Percentiles rank a stretch among this genome's conserved stretches.
Conservation (phyloP, 23 tunicate genomes). For the Trididemnum clinides region DNA sequence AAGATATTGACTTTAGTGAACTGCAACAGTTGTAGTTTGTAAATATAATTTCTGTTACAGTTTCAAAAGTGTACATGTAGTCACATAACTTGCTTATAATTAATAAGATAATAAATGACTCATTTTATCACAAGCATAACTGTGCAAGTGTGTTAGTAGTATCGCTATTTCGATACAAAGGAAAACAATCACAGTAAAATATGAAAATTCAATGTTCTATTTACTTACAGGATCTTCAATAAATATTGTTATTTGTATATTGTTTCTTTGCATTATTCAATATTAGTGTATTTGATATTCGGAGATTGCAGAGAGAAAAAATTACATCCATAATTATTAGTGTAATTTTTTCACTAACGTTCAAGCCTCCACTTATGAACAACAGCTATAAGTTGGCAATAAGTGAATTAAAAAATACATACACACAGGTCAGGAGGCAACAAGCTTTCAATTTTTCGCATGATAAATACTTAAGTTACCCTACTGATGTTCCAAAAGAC, state of each 20-base stretch:
- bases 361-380: not conserved
- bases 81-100: not conserved
- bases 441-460: not conserved
- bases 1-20: not conserved
- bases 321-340: not conserved
- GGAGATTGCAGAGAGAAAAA: not conserved
- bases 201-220: not conserved
- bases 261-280: not conserved
- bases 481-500: not conserved
- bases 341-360: not conserved
- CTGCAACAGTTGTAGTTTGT: not conserved
- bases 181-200: not conserved
- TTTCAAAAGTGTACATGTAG: not conserved
- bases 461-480: not conserved
- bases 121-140: not conserved
- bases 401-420: not conserved
- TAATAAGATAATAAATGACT: not conserved
- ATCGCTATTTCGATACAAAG: not conserved
- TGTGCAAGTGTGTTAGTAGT: not conserved
- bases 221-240: not conserved
- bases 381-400: not conserved
- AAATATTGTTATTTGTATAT: not conserved
- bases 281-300: not conserved
- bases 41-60: not conserved
- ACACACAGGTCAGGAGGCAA: not conserved